Evolutionary conservation across 1,140 invertebrate genomes (phyloP).

Genomic region (Acyrthosiphon pisum): DNA sequence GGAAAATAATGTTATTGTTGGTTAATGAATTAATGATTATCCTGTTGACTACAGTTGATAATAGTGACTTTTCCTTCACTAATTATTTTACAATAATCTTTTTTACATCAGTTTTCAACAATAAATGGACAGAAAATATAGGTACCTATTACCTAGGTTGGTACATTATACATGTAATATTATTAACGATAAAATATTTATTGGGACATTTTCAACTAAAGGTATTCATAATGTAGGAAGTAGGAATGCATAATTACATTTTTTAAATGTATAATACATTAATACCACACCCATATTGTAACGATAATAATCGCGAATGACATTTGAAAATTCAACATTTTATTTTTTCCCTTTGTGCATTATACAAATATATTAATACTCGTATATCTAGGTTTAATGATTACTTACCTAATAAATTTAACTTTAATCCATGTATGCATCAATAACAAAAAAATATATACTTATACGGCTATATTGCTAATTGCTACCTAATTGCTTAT

Average conservation of each 20-base stretch:
- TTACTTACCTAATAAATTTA: neutral
- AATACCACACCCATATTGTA: slow-evolving; percentile 11
- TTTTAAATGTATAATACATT: neutral
- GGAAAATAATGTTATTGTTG: neutral
- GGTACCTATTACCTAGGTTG: too few relatives aligned
- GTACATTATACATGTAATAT: neutral
- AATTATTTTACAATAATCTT: neutral
- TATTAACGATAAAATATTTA: neutral
- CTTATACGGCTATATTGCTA: neutral
- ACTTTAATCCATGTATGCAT: neutral
- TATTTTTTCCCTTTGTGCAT: neutral
- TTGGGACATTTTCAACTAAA: neutral
- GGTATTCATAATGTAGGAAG: neutral
- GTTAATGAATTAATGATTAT: neutral
- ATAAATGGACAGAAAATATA: neutral
- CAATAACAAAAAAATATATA: neutral
- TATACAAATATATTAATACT: neutral
- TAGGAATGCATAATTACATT: neutral
- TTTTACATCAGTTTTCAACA: neutral
- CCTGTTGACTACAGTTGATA: neutral
- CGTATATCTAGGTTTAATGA: neutral
- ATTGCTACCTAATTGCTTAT: too few relatives aligned
- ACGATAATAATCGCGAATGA: neutral
- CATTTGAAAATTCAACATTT: neutral
- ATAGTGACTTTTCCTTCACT: neutral